Evolutionary conservation across 2,888 invertebrate species (phyloP), one percentile per base, ranked within the genome.

Genomic region (Nesidiocoris tenuis): DNA sequence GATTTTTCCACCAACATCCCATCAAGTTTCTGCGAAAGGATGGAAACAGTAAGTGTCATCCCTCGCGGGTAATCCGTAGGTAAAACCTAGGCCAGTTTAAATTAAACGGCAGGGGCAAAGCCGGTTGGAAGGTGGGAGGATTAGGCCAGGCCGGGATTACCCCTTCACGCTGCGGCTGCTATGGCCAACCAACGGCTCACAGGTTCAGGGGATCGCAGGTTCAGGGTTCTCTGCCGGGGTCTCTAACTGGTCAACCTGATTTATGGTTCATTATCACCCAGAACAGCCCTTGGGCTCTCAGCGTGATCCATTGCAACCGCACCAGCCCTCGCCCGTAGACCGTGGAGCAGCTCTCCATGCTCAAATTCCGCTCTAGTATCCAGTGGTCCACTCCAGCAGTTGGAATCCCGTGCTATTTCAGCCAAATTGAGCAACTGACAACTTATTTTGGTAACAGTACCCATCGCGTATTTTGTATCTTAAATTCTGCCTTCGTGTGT

Each of bases 201-300:
- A 39, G 39, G 39, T 39, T 39, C 5, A 39, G 12, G 5, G 39
- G 39, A 12, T 3, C 12, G 3, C 39, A 39, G 39, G 39, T 39
- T 39, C 39, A 39, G 39, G 39, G 39, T 39, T 39, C 39, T 7
- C 5, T 39, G 39, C 39, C 12, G 12, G 5, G 39, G 39, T 39
- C 39, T 39, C 39, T n/a, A n/a, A n/a, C n/a, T 39, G 72, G 72
- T 72, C 72, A 72, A 72, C 72, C 72, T 72, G 72, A 72, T 72
- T 72, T 72, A 72, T 72, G 72, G 72, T 72, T 72, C 72, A 72
- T 72, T 72, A 72, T 72, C 72, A 72, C 72, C 72, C 72, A 24
- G 24, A 39, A 12, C 39, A 39, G 5, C 39, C 39, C 39, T 39
- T 12, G 39, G 39, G 72, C 72, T 39, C 72, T 61, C 54, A 59